Percentiles rank a stretch among this genome's conserved stretches.
Evolutionary conservation across 2,113 vertebrate species (phyloP).

Genomic region (Nycticebus coucang): DNA sequence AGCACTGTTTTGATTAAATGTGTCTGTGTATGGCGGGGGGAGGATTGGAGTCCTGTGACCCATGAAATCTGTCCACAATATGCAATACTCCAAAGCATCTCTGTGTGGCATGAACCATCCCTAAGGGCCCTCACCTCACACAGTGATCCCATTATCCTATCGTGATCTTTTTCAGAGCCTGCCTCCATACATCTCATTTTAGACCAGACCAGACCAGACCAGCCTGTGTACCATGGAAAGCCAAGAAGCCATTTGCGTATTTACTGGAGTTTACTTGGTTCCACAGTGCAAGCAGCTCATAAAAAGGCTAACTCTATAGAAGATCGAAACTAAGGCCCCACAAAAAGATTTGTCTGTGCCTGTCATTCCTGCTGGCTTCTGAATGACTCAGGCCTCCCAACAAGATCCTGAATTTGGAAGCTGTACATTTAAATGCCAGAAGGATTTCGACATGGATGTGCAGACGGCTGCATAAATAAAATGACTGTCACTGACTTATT

Average conservation of each 20-base stretch:
- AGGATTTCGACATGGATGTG: conserved; percentile 47
- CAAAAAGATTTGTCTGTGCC: neutral
- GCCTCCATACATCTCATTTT: neutral
- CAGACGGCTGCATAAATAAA: conserved; percentile 52
- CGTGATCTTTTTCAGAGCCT: neutral
- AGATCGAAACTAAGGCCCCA: conserved; percentile 38
- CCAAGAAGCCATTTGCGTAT: neutral
- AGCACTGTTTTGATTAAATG: neutral
- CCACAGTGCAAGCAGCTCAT: neutral
- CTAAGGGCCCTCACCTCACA: neutral
- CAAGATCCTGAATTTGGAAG: conserved; percentile 57
- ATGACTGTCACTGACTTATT: conserved; percentile 31
- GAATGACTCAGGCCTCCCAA: conserved; percentile 51
- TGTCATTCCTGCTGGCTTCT: conserved; percentile 20
- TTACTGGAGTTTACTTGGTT: conserved; percentile 25
- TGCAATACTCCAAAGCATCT: neutral
- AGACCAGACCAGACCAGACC: neutral
- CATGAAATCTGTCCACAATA: neutral
- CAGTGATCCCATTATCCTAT: neutral
- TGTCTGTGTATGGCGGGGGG: neutral
- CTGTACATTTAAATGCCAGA: conserved; percentile 50
- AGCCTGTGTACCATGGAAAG: neutral
- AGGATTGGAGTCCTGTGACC: neutral
- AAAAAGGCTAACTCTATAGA: conserved; percentile 50
- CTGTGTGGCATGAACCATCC: neutral